Evolutionary conservation across 64 coral and sea anemone species (phyloP).

Genomic region (Montipora cactus): DNA sequence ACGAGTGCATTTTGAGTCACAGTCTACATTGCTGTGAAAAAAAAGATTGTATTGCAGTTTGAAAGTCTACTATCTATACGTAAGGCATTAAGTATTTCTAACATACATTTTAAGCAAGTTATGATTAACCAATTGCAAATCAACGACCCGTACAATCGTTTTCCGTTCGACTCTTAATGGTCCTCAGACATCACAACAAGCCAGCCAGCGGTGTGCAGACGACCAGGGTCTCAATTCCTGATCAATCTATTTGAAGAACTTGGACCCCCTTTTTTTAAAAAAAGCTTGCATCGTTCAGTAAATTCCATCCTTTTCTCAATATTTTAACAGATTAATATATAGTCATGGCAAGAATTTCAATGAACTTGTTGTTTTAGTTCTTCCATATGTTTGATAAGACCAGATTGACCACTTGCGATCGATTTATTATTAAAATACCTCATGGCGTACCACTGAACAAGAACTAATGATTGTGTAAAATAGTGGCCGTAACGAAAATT

Average conservation of each 20-base stretch:
- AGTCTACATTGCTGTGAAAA: constrained; percentile 33
- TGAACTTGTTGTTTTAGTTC: neutral
- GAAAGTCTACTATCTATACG: too few species aligned
- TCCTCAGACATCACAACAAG: too few species aligned
- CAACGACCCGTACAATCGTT: too few species aligned
- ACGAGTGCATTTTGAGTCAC: constrained; percentile 22
- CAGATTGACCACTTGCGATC: neutral
- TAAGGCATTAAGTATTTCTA: too few species aligned
- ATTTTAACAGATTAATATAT: neutral
- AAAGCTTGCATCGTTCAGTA: neutral
- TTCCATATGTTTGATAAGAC: neutral
- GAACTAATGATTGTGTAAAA: neutral
- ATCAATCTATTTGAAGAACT: too few species aligned
- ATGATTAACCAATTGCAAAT: too few species aligned
- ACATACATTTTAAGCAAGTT: too few species aligned
- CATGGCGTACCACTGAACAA: neutral
- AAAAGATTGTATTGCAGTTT: neutral
- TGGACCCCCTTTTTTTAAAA: neutral
- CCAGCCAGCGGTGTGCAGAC: too few species aligned
- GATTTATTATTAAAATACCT: constrained; percentile 29
- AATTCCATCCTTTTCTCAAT: neutral
- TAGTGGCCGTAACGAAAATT: neutral
- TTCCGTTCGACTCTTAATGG: too few species aligned
- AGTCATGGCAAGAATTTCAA: neutral
- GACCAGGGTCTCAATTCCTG: too few species aligned